These are phyloP conservation scores for Sebastes minor DNA, from an alignment of 2,797 vertebrate genomes.

Conservation along the genomic window DNA sequence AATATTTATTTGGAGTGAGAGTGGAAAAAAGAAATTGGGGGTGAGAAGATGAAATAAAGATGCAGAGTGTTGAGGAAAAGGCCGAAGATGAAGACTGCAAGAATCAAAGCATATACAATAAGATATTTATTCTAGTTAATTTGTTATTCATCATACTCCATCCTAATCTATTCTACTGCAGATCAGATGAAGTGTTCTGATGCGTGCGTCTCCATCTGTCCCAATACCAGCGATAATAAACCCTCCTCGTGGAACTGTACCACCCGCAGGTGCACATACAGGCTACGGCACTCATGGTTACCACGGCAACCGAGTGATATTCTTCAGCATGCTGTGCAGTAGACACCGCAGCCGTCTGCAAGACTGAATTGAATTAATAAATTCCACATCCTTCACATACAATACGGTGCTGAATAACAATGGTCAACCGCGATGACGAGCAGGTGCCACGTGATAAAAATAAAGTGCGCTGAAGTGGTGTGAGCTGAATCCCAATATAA, in stretches of 20 bases:
- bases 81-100: no score
- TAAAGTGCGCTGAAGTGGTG: not conserved
- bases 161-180: not conserved
- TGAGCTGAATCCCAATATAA: not conserved
- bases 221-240: slow-evolving; percentile 23
- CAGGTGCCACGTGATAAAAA: not conserved
- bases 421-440: fast-evolving
- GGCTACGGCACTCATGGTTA: slow-evolving; percentile 16
- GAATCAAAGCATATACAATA: not conserved
- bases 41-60: not conserved
- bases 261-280: slow-evolving; percentile 21
- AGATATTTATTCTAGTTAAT: not conserved
- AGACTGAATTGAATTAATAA: not conserved
- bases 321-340: not conserved
- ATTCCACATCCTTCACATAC: not conserved
- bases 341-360: not conserved
- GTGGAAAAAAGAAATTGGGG: not conserved
- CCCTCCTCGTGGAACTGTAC: not conserved
- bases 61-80: not conserved
- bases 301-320: slow-evolving; percentile 42
- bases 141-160: not conserved
- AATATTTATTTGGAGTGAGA: slow-evolving; percentile 8
- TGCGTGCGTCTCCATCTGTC: slow-evolving; percentile 41
- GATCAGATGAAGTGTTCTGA: slow-evolving; percentile 5
- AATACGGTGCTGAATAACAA: not conserved